Evolutionary conservation across 1,140 invertebrate genomes (phyloP).

Genomic region (Aphis craccivora): DNA sequence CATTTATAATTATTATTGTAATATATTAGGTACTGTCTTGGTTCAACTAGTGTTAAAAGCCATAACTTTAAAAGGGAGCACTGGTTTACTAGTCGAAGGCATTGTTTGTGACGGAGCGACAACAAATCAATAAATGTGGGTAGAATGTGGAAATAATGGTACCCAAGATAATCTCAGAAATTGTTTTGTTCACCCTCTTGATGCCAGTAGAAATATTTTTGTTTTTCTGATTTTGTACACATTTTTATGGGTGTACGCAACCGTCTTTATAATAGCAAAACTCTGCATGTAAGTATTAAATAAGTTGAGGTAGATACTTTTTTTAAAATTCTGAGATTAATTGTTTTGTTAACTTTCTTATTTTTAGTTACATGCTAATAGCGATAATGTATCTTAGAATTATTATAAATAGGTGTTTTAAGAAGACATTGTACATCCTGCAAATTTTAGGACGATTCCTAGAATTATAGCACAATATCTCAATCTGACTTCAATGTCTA

Average conservation of each 20-base stretch:
- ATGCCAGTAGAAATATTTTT: background rate
- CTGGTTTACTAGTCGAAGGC: background rate
- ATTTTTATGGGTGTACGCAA: background rate
- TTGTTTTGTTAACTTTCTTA: no score
- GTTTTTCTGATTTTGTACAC: conserved; percentile 1
- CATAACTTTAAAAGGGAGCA: background rate
- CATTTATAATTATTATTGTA: no score
- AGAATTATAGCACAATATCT: background rate
- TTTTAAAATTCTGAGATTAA: no score
- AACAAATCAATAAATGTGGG: background rate
- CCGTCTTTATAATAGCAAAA: background rate
- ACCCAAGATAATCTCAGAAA: no score
- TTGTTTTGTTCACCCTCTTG: background rate
- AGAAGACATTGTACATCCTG: background rate
- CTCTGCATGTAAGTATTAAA: background rate
- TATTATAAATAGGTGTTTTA: no score
- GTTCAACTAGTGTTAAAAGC: background rate
- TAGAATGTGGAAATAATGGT: no score
- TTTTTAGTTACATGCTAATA: no score
- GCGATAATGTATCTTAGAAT: no score
- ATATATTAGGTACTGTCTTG: background rate
- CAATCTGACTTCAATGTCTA: background rate
- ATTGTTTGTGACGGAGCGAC: no score
- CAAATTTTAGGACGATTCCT: background rate
- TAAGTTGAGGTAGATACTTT: no score